Evolutionary conservation across 2,797 vertebrate species (phyloP), one percentile per base, ranked within the genome.

Genomic region (Danio jaintianensis): DNA sequence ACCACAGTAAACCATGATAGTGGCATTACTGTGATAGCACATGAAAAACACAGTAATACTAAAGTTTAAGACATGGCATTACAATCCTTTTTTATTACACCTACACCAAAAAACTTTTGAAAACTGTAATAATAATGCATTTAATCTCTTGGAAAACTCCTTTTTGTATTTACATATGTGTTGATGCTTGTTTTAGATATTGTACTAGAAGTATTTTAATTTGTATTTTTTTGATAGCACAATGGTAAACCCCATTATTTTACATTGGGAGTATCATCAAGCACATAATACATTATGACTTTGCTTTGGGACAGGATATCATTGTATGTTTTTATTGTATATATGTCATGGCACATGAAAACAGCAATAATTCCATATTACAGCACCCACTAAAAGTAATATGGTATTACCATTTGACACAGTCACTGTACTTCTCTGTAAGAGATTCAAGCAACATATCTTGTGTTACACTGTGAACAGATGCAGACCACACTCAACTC

Each of bases 381-480:
- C 13, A 67, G 15, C 22, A 16, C 16, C 12, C 7, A 48, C 10
- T 15, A 48, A 29, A 48, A 36, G 13, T 18, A 52, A 11, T 9
- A 52, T 42, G 71, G 55, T 47, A 59, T n/a, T n/a, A 47, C 47
- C 29, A 75, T 12, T 0, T 63, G 18, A 53, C 12, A 75, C 7
- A 22, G 15, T 63, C 10, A 43, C 63, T 55, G 22, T 5, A 64
- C 12, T 53, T 16, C n/a, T n/a, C n/a, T n/a, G n/a, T n/a, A n/a
- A n/a, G n/a, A n/a, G n/a, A n/a, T n/a, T n/a, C 45, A 45, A 45
- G 66, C 63, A 55, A 67, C 61, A 15, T 29, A 55, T n/a, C 59
- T 29, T 74, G 15, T 16, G 38, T 48, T 55, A 58, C 53, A 68
- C 66, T 76, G 11, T 64, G 61, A 75, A 75, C 13, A 13, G 20